Conservation (phyloP, 2,888 invertebrate species). For the Cryptocephalus moraei region DNA sequence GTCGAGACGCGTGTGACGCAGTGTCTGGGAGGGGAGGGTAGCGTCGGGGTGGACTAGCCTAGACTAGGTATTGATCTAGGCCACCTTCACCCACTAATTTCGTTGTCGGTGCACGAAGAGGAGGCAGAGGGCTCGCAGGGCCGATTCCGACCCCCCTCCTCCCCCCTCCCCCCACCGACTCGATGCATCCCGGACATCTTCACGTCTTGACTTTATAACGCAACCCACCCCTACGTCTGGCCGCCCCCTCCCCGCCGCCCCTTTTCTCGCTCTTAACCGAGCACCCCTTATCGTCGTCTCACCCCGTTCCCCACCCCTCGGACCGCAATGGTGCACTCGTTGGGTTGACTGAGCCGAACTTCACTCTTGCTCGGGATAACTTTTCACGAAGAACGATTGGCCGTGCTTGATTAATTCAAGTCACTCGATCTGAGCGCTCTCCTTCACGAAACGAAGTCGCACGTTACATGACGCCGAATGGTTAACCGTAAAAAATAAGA, state of each 20-base stretch:
- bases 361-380: conserved; percentile 4
- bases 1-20: conserved; percentile 17
- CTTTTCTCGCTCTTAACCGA: not conserved
- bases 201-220: conserved; percentile 20
- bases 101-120: conserved; percentile 26
- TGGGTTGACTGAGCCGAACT: not conserved
- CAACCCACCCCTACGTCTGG: conserved; percentile 5
- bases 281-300: not conserved
- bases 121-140: conserved; percentile 11
- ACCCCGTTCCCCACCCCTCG: not conserved
- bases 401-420: too few species aligned
- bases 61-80: conserved; percentile 39
- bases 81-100: conserved; percentile 40
- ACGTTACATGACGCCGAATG: too few species aligned
- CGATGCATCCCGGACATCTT: conserved; percentile 24
- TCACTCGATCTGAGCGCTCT: too few species aligned
- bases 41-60: conserved; percentile 29
- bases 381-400: too few species aligned
- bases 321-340: not conserved
- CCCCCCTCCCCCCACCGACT: conserved; percentile 9
- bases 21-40: conserved; percentile 21
- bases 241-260: not conserved
- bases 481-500: too few species aligned
- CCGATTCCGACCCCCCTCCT: conserved; percentile 10
- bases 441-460: too few species aligned